Base-by-base conservation (phyloP, 2,888 invertebrate genomes). In the Oxystoma pomonae region DNA sequence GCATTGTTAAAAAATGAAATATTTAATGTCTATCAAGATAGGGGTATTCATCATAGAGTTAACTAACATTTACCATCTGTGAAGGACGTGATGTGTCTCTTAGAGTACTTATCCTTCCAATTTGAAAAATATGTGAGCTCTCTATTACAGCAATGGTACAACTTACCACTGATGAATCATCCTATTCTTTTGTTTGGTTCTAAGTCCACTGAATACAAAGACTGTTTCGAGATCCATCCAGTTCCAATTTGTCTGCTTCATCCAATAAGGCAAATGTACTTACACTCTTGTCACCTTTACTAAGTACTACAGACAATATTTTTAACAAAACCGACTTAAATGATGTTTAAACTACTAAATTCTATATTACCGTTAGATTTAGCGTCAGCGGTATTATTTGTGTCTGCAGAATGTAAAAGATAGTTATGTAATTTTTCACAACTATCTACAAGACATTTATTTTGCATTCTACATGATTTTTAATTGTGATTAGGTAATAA, bases 121-220 rank as follows among this genome's bases (percentile, higher is more conserved):
- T 19, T 7, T 55, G 60, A 55, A 55, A 60, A 35, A 16, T 55
- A 18, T 60, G 17, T 20, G 35, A 9, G 49, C 19, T 60, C 7
- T 60, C 21, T 17, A 16, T 7, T 20, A 16, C 55, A 9, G 20
- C 16, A 21, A 60, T 60, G 17, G 53, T 55, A 55, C n/a, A 55
- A 60, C 55, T 21, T 1, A 60, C 60, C n/a, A 55, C 55, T 58
- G 18, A 20, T 16, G 21, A 58, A 1, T 58, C 53, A 1, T 58
- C 58, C 52, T 19, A 2, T 50, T 58, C 20, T 20, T 16, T 21
- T 49, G 58, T 22, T 12, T 62, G 53, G 17, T 58, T 53, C 16
- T 58, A 58, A 12, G 62, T 58, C 62, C 62, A 62, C 18, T 62
- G 62, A 18, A 62, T 50, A 53, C n/a, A 62, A 17, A 62, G 51